These are phyloP conservation scores for Hirtodrosophila confusa DNA, from an alignment of 2,888 invertebrate genomes.

Conservation along the genomic window DNA sequence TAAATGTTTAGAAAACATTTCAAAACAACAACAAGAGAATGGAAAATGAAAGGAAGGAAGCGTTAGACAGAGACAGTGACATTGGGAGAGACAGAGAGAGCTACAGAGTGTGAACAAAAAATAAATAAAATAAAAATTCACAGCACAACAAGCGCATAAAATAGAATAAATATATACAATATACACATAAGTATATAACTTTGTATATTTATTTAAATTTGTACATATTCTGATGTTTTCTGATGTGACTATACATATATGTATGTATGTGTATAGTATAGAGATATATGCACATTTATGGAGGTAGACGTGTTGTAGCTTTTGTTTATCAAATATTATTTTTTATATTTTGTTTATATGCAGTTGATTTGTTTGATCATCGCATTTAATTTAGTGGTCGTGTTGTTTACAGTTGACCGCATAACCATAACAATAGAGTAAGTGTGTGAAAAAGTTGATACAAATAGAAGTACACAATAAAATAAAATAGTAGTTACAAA, in stretches of 20 bases:
- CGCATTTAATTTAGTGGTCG: slow-evolving; percentile 50
- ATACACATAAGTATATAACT: slow-evolving; percentile 16
- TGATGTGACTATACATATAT: slow-evolving; percentile 6
- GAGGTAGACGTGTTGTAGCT: slow-evolving; percentile 15
- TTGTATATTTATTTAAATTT: too few species aligned
- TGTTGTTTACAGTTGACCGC: slow-evolving; percentile 47
- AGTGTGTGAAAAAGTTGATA: slow-evolving; percentile 40
- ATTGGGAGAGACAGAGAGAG: slow-evolving; percentile 7
- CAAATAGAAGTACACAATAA: slow-evolving; percentile 31
- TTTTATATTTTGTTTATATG: slow-evolving; percentile 36
- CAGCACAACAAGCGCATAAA: slow-evolving; percentile 74
- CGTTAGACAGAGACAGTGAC: slow-evolving; percentile 23
- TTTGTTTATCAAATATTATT: slow-evolving; percentile 39
- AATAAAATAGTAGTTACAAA: slow-evolving; percentile 4
- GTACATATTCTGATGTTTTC: too few species aligned
- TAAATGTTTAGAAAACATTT: slow-evolving; percentile 65
- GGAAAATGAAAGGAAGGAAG: slow-evolving; percentile 4
- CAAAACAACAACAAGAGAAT: slow-evolving; percentile 38
- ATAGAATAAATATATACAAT: slow-evolving; percentile 49
- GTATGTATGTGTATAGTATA: not conserved
- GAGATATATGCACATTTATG: not conserved
- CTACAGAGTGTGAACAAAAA: slow-evolving; percentile 28
- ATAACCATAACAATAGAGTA: slow-evolving; percentile 46
- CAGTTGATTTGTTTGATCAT: slow-evolving; percentile 51
- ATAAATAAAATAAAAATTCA: slow-evolving; percentile 57